Conservation (phyloP, 2,113 vertebrate genomes). For the Myrmecophaga tridactyla region DNA sequence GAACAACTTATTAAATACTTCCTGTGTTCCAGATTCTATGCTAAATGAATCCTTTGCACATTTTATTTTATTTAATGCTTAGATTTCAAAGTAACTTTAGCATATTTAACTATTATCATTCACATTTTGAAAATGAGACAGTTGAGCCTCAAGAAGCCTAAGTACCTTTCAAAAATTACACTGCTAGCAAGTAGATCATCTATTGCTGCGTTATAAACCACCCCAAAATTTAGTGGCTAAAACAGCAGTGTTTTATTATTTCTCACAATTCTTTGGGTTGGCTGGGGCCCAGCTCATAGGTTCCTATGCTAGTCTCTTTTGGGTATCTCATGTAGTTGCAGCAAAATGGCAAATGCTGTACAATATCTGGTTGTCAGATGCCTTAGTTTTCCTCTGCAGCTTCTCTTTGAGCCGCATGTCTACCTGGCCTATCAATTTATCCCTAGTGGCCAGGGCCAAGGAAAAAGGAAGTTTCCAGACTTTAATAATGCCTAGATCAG, state of each 20-base stretch:
- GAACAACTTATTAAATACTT: neutral
- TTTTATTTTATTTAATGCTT: slow-evolving; percentile 36
- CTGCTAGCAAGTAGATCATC: neutral
- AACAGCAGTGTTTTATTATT: neutral
- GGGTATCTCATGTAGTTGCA: neutral
- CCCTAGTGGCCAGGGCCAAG: too few relatives aligned
- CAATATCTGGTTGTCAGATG: too few relatives aligned
- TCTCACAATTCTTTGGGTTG: neutral
- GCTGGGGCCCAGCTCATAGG: neutral
- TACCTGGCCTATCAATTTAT: too few relatives aligned
- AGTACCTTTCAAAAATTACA: slow-evolving; percentile 15
- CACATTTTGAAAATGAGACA: slow-evolving; percentile 51
- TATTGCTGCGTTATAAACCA: neutral
- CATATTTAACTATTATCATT: slow-evolving; percentile 22
- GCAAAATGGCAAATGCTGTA: neutral
- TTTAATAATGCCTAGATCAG: neutral
- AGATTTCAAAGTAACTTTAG: slow-evolving; percentile 8
- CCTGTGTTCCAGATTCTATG: neutral
- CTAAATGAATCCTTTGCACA: neutral
- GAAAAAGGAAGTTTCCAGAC: neutral
- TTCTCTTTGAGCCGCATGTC: too few relatives aligned
- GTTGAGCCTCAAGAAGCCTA: neutral
- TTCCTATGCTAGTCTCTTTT: neutral
- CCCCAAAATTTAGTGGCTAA: neutral
- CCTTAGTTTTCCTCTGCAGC: too few relatives aligned